Evolutionary conservation across 2,888 invertebrate genomes (phyloP).

Genomic region (Zygaena filipendulae): DNA sequence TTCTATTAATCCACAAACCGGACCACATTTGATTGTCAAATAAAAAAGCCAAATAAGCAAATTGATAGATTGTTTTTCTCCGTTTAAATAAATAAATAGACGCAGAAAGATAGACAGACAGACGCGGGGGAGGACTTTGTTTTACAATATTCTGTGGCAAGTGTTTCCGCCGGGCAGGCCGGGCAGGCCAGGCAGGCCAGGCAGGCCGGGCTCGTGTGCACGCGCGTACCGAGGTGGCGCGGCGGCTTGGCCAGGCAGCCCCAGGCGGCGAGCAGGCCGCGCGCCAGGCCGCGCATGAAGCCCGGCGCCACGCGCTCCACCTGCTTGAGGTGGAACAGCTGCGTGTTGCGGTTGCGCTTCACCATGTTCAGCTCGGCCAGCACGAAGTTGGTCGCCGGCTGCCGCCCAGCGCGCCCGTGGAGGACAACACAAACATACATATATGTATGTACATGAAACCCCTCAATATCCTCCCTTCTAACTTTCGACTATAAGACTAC

Average conservation of each 20-base stretch:
- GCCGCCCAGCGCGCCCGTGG: too few species aligned
- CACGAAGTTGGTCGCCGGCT: constrained; percentile 79
- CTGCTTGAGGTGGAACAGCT: constrained; percentile 72
- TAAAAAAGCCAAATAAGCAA: too few species aligned
- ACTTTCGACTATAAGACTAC: background rate
- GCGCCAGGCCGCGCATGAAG: constrained; percentile 56
- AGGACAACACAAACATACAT: too few species aligned
- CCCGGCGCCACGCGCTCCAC: constrained; percentile 63
- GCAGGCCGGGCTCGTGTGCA: background rate
- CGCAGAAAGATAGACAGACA: too few species aligned
- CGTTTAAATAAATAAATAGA: too few species aligned
- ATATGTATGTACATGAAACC: too few species aligned
- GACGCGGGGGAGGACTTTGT: too few species aligned
- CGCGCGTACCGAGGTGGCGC: background rate
- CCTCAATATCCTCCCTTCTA: too few species aligned
- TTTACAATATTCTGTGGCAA: too few species aligned
- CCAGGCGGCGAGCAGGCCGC: constrained; percentile 61
- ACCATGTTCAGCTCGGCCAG: constrained; percentile 72
- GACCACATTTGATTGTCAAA: too few species aligned
- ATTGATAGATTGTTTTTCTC: too few species aligned
- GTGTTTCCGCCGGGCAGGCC: background rate
- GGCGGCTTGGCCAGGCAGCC: constrained; percentile 47
- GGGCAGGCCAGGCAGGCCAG: background rate
- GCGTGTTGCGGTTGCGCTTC: constrained; percentile 70
- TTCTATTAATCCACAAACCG: too few species aligned